These are phyloP conservation scores for Myotis brandtii DNA, from an alignment of 2,113 vertebrate species.

Conservation along the genomic window DNA sequence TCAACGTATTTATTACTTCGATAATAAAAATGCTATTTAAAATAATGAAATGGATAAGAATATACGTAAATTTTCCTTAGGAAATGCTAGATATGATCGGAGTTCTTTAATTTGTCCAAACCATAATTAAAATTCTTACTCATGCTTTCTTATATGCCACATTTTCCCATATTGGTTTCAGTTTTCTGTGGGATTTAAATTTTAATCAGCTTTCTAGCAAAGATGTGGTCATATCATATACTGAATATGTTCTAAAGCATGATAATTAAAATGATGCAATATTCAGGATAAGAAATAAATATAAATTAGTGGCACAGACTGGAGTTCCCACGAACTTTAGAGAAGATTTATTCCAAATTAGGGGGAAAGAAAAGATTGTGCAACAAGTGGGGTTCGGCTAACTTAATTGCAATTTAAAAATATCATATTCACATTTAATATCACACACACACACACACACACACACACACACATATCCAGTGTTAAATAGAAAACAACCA, in stretches of 20 bases:
- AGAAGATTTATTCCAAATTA: not conserved
- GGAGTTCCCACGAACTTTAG: not conserved
- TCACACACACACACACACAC: not conserved
- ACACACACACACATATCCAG: not conserved
- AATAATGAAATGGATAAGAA: slow-evolving; percentile 52
- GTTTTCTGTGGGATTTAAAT: slow-evolving; percentile 45
- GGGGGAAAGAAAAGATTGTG: not conserved
- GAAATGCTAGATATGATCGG: not conserved
- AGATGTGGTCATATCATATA: not conserved
- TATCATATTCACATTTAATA: not conserved
- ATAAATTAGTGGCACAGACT: not conserved
- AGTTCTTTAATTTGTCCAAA: slow-evolving; percentile 42
- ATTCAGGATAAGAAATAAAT: slow-evolving; percentile 14
- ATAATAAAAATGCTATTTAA: slow-evolving; percentile 63
- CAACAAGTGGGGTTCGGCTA: not conserved
- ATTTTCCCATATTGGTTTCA: not conserved
- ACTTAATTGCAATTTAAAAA: not conserved
- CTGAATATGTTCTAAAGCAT: not conserved
- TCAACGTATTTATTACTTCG: slow-evolving; percentile 59
- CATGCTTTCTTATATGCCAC: slow-evolving; percentile 4
- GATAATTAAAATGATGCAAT: not conserved
- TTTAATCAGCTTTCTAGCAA: slow-evolving; percentile 34
- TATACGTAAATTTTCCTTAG: slow-evolving; percentile 48
- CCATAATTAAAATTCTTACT: slow-evolving; percentile 45
- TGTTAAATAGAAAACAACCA: slow-evolving; percentile 1